These are phyloP conservation scores for Stictonetta naevosa DNA, from an alignment of 2,113 vertebrate species.

Conservation along the genomic window DNA sequence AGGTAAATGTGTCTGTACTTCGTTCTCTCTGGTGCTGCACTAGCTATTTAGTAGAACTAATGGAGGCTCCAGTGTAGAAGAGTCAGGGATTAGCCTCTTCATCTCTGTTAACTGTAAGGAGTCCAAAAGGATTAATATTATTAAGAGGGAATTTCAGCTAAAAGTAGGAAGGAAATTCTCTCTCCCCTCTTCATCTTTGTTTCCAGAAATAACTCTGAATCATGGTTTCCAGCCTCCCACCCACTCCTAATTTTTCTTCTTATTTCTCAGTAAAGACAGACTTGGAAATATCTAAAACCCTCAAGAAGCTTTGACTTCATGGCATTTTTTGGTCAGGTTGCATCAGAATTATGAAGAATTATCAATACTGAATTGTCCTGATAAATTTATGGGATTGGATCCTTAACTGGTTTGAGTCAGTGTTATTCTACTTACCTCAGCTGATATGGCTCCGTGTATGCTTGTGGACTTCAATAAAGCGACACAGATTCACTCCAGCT, in stretches of 20 bases:
- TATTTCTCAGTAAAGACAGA: constrained; percentile 6
- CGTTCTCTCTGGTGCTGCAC: constrained; percentile 31
- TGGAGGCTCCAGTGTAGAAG: constrained; percentile 42
- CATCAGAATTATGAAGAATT: neutral
- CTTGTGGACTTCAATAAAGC: neutral
- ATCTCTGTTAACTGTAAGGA: constrained; percentile 42
- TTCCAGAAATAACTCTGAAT: constrained; percentile 40
- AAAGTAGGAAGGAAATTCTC: constrained; percentile 18
- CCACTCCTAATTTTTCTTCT: neutral
- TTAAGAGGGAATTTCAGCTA: constrained; percentile 32
- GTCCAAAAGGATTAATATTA: constrained; percentile 52
- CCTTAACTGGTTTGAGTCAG: neutral
- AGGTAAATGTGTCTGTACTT: constrained; percentile 39
- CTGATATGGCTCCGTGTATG: neutral
- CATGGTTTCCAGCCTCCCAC: neutral
- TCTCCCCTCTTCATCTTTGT: constrained; percentile 3
- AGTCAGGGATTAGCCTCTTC: constrained; percentile 56
- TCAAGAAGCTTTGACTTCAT: neutral
- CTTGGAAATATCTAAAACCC: neutral
- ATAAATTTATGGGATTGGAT: neutral
- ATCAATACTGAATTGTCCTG: neutral
- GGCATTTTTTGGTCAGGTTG: neutral
- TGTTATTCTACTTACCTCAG: neutral
- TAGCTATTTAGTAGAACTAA: constrained; percentile 59
- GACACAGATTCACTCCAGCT: neutral